Conservation (phyloP, 2,113 vertebrate species). For the Cebus imitator region DNA sequence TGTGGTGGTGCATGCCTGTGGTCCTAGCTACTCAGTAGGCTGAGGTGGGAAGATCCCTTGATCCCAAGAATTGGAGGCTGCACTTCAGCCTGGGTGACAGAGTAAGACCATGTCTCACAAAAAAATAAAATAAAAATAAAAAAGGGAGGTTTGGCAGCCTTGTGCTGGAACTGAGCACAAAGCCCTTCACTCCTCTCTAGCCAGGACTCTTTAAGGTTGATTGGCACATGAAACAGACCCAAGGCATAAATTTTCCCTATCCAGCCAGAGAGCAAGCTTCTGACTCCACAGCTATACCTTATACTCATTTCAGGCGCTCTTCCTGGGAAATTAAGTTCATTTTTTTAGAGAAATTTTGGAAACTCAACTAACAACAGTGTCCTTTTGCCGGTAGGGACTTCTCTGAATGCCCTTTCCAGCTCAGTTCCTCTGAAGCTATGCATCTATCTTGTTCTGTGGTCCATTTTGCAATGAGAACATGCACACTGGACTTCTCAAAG, state of each 20-base stretch:
- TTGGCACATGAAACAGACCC: constrained; percentile 51
- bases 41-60: too few relatives aligned
- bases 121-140: too few relatives aligned
- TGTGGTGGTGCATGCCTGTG: too few relatives aligned
- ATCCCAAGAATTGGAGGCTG: too few relatives aligned
- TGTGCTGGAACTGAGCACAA: neutral
- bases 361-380: neutral
- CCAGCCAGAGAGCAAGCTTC: neutral
- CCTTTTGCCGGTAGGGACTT: neutral
- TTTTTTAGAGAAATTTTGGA: neutral
- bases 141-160: neutral
- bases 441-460: fast-evolving
- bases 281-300: neutral
- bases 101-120: too few relatives aligned
- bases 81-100: too few relatives aligned
- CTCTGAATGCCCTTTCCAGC: neutral
- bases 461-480: neutral
- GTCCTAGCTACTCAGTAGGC: too few relatives aligned
- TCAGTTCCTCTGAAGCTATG: neutral
- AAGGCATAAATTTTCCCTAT: constrained; percentile 22
- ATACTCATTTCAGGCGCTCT: neutral
- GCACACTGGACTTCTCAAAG: too few relatives aligned
- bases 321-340: neutral
- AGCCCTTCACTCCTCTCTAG: constrained; percentile 62
- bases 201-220: constrained; percentile 64